Evolutionary conservation across 2,888 invertebrate species (phyloP).

Genomic region (Allygus modestus): DNA sequence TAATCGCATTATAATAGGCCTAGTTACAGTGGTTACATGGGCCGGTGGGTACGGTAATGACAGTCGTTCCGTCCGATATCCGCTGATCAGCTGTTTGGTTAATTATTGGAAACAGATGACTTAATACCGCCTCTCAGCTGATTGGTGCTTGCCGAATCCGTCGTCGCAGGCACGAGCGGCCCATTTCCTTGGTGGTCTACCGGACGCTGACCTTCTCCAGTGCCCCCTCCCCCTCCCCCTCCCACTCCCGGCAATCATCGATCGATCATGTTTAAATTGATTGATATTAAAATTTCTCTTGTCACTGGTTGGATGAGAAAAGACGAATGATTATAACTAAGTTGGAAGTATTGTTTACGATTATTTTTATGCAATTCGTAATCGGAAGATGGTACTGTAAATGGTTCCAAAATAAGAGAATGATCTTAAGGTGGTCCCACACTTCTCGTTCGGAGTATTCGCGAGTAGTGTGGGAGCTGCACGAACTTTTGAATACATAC

Average conservation of each 20-base stretch:
- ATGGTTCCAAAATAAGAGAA: too few relatives aligned
- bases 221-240: not conserved
- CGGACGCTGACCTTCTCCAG: slow-evolving; percentile 9
- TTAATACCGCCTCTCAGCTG: slow-evolving; percentile 30
- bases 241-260: not conserved
- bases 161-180: slow-evolving; percentile 33
- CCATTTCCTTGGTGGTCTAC: slow-evolving; percentile 41
- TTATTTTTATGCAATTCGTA: too few relatives aligned
- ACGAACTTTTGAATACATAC: too few relatives aligned
- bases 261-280: not conserved
- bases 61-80: slow-evolving; percentile 8
- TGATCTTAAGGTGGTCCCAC: too few relatives aligned
- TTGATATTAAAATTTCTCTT: not conserved
- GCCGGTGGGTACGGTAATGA: slow-evolving; percentile 1
- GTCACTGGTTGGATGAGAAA: too few relatives aligned
- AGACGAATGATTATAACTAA: too few relatives aligned
- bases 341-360: too few relatives aligned
- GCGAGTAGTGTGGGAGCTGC: too few relatives aligned
- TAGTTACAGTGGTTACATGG: slow-evolving; percentile 38
- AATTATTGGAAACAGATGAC: slow-evolving; percentile 48
- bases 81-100: slow-evolving; percentile 41
- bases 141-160: slow-evolving; percentile 30
- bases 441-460: too few relatives aligned
- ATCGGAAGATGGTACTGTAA: too few relatives aligned
- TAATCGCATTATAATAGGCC: slow-evolving; percentile 43